These are phyloP conservation scores for Clivina fossor DNA, from an alignment of 2,888 invertebrate genomes.

Conservation along the genomic window DNA sequence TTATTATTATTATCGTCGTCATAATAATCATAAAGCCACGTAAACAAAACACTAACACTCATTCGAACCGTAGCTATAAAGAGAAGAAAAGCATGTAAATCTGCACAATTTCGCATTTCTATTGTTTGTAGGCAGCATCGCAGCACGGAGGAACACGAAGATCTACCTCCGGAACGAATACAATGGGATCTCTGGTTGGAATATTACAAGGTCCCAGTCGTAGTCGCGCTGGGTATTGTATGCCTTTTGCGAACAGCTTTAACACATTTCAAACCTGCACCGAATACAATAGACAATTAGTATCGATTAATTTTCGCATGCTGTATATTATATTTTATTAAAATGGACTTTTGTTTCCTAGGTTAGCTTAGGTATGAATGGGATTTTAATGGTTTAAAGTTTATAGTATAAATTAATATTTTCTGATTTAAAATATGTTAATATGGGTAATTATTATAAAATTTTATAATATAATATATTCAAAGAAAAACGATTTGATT, in stretches of 20 bases:
- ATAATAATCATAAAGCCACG: background rate
- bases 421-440: too few relatives aligned
- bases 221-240: too few relatives aligned
- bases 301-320: constrained; percentile 25
- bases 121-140: too few relatives aligned
- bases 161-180: too few relatives aligned
- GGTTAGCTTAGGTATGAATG: too few relatives aligned
- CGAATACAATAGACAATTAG: constrained; percentile 27
- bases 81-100: constrained; percentile 26
- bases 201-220: constrained; percentile 28
- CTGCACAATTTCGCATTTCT: constrained; percentile 26
- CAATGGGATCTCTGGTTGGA: constrained; percentile 27
- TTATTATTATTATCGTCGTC: too few relatives aligned
- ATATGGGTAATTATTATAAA: too few relatives aligned
- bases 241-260: constrained; percentile 13
- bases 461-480: too few relatives aligned
- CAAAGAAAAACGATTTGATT: too few relatives aligned
- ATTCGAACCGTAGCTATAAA: constrained; percentile 5
- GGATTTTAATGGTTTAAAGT: too few relatives aligned
- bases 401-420: too few relatives aligned
- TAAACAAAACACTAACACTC: background rate
- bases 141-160: background rate
- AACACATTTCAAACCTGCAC: constrained; percentile 25
- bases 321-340: constrained; percentile 29
- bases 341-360: constrained; percentile 12